Percentiles rank a stretch among this genome's conserved stretches.
Evolutionary conservation across 1,140 invertebrate genomes (phyloP).

Genomic region (Bombus pyrosoma): DNA sequence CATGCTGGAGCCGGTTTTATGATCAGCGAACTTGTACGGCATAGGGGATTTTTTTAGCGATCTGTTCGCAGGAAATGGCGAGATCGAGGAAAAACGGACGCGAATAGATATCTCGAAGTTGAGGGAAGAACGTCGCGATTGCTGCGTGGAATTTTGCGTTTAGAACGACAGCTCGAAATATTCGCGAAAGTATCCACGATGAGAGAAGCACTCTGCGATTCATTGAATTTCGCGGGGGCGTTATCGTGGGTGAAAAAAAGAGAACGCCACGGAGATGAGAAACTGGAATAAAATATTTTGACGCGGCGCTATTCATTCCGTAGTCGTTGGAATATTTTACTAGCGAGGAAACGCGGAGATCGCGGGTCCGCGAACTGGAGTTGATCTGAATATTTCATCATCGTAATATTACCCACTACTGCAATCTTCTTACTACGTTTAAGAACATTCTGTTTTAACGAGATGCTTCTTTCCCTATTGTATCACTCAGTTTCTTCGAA

Average conservation of each 20-base stretch:
- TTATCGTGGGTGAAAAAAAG: not conserved
- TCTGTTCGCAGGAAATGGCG: slow-evolving; percentile 29
- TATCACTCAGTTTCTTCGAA: not conserved
- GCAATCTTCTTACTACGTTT: not conserved
- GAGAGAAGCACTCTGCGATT: slow-evolving; percentile 31
- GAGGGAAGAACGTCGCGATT: slow-evolving; percentile 27
- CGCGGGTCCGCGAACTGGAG: not conserved
- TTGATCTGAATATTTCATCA: slow-evolving; percentile 28
- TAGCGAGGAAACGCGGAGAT: not conserved
- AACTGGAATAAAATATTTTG: slow-evolving; percentile 10
- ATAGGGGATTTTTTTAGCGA: slow-evolving; percentile 61
- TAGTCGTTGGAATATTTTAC: slow-evolving; percentile 7
- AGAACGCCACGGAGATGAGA: not conserved
- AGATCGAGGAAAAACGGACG: slow-evolving; percentile 25
- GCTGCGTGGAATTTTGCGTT: slow-evolving; percentile 25
- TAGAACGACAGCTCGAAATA: slow-evolving; percentile 12
- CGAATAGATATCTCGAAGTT: not conserved
- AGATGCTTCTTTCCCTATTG: not conserved
- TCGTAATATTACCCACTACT: slow-evolving; percentile 2
- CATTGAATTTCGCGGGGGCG: slow-evolving; percentile 40
- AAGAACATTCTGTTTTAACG: slow-evolving; percentile 15
- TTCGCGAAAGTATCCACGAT: slow-evolving; percentile 19
- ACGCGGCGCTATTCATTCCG: slow-evolving; percentile 2
- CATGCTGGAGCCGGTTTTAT: slow-evolving; percentile 66
- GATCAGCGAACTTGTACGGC: slow-evolving; percentile 50